Base-by-base conservation (phyloP, 2,888 invertebrate species). In the Drosophila mulleri region DNA sequence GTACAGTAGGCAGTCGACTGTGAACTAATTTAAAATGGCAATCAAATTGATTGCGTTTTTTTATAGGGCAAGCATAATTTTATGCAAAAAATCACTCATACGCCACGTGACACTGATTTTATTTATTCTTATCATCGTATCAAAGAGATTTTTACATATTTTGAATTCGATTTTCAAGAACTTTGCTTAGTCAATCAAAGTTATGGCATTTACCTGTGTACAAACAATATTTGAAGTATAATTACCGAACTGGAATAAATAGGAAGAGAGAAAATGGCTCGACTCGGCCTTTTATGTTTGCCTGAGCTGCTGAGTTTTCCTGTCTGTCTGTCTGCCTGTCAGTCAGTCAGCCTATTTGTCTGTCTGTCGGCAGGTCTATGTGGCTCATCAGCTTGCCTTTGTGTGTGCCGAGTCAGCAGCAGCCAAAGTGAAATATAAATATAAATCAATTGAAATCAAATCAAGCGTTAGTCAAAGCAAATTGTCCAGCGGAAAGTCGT, bases 401-500 rank as follows among this genome's bases (percentile, higher is more conserved):
- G 20, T 42, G 42, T 20, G 47, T 12, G 65, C 48, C 66, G 71
- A 61, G 61, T 75, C 66, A 59, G 73, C 69, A 61, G 32, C 50
- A 56, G 71, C 57, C 57, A 67, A 75, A 68, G 67, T 3, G n/a
- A 29, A 18, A 41, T 56, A 32, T 23, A 11, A 67, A 82, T 83
- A 83, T 68, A 86, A 83, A 59, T 69, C 59, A 56, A 61, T 47
- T 44, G 37, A 74, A 72, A 74, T 63, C 58, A 83, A 85, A 78
- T 83, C 81, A 79, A 79, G 68, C 50, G 56, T n/a, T 45, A 44
- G 20, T 59, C 44, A 57, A 62, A 62, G 82, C 59, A 68, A 84
- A 76, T 70, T 53, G 70, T 11, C 12, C 61, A 56, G 42, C 47
- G 47, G 26, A 37, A 66, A 72, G 42, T 54, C 57, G 57, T 60